Evolutionary conservation across 1,140 invertebrate genomes (phyloP).

Genomic region (Drosophila nikananu): DNA sequence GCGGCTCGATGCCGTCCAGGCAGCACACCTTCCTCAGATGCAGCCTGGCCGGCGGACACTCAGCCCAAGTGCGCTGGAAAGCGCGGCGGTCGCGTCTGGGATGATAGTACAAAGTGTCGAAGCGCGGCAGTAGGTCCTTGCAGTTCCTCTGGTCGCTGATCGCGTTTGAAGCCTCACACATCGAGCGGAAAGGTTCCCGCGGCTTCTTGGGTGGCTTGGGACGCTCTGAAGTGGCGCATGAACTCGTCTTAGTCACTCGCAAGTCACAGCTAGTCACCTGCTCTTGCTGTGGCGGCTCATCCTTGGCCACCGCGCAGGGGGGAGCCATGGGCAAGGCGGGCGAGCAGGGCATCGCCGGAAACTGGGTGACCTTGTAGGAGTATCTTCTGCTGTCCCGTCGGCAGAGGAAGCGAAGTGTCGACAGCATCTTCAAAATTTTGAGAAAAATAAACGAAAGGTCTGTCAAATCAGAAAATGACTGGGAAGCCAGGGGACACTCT

Average conservation of each 20-base stretch:
- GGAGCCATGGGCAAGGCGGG: background rate
- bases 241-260: background rate
- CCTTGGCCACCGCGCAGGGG: background rate
- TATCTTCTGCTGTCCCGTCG: background rate
- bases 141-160: slow-evolving; percentile 25
- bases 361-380: background rate
- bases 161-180: slow-evolving; percentile 44
- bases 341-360: slow-evolving; percentile 21
- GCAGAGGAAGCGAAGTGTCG: background rate
- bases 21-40: slow-evolving; percentile 55
- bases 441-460: background rate
- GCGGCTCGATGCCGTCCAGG: slow-evolving; percentile 44
- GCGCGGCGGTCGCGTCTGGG: slow-evolving; percentile 33
- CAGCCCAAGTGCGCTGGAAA: slow-evolving; percentile 59
- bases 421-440: slow-evolving; percentile 1
- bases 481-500: background rate
- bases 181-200: slow-evolving; percentile 31
- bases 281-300: background rate
- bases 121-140: slow-evolving; percentile 40
- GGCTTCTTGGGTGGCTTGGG: background rate
- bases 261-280: slow-evolving; percentile 8
- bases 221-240: background rate
- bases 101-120: slow-evolving; percentile 55
- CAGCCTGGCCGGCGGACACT: slow-evolving; percentile 39
- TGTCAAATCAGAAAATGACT: background rate